Evolutionary conservation across 1,140 invertebrate species (phyloP), one percentile per base, ranked within the genome.

Genomic region (Drosophila equinoxialis): DNA sequence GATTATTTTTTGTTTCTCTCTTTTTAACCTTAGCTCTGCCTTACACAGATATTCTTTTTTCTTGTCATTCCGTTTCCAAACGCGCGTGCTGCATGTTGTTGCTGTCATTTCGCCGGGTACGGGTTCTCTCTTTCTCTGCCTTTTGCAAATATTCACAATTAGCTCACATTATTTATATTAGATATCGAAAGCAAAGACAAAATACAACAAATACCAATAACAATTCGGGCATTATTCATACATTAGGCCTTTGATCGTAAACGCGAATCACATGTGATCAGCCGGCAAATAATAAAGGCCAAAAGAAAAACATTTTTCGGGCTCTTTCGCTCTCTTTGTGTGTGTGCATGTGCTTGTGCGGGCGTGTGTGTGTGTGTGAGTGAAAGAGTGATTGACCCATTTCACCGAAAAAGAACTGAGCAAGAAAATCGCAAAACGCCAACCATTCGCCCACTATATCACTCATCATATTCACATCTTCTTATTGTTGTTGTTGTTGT

Each of bases 21-120:
- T 85, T 87, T 85, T 87, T 77, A 83, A 86, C 83, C 81, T 84
- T 77, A 86, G 74, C 81, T 79, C 74, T 78, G 81, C 73, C 30
- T 73, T 74, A 51, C 71, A 57, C 72, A 75, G 45, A 51, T 51
- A 51, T 51, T 51, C 45, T 51, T 51, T 59, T 63, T 67, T 61
- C 45, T 67, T 75, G 54, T 65, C 74, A 77, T 62, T 76, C 74
- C 69, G 63, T 76, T 74, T 65, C 57, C 72, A 66, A 74, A 37
- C 64, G 57, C 65, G 71, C 73, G 66, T 73, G 74, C 71, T 65
- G 74, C 64, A 68, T 65, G 54, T 74, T 67, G 51, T 30, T 45
- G 58, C 39, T 51, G 41, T 51, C 20, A 51, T 59, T 57, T 59
- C 35, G 33, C 57, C 35, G 51, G 48, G 54, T 45, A 61, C 55